phyloP scores from a whole-genome alignment of 2,888 invertebrate genomes.

The Tetrapedia diversipes region DNA sequence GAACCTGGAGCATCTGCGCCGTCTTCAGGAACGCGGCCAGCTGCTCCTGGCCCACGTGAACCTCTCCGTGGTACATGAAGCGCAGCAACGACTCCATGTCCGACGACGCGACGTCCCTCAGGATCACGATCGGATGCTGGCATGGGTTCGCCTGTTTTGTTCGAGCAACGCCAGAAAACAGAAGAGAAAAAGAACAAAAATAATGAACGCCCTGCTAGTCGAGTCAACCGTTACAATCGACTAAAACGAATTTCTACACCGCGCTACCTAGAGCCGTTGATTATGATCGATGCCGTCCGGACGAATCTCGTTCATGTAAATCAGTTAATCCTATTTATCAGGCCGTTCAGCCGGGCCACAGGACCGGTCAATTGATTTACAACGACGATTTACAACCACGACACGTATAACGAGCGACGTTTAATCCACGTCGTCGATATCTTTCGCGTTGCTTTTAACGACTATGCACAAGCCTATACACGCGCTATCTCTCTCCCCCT shows the following conservation, averaged over 20 bases:
- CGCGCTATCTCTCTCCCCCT: background rate
- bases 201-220: background rate
- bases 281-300: conserved; percentile 61
- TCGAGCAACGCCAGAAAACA: background rate
- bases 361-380: conserved; percentile 57
- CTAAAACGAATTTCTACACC: conserved; percentile 28
- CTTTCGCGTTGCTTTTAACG: conserved; percentile 45
- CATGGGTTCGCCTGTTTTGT: conserved; percentile 89
- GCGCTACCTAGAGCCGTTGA: conserved; percentile 43
- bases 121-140: conserved; percentile 94
- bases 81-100: conserved; percentile 94
- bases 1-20: conserved; percentile 93
- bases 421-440: conserved; percentile 67
- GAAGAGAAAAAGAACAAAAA: conserved; percentile 48
- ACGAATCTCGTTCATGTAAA: conserved; percentile 60
- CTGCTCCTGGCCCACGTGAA: conserved; percentile 94
- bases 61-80: conserved; percentile 97
- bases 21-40: conserved; percentile 93
- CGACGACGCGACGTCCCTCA: conserved; percentile 92
- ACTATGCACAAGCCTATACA: conserved; percentile 14
- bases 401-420: conserved; percentile 63
- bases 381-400: conserved; percentile 67
- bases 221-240: background rate
- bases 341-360: conserved; percentile 32
- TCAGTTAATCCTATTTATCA: conserved; percentile 62